These are phyloP conservation scores for Gouania willdenowi DNA, from an alignment of 2,797 vertebrate genomes.

Conservation along the genomic window DNA sequence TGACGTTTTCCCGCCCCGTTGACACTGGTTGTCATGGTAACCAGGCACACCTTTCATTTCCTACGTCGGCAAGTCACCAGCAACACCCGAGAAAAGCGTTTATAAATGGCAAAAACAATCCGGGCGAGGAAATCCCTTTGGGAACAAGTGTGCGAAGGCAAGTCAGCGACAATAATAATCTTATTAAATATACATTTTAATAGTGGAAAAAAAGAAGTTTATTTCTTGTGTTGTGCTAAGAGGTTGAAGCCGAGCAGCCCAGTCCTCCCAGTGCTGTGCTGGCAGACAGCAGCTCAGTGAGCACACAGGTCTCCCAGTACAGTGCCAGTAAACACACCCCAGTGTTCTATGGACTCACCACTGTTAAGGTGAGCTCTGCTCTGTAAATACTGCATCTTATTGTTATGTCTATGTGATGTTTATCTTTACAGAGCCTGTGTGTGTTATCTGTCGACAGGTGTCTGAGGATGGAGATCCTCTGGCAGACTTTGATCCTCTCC, in stretches of 20 bases:
- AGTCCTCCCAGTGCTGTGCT: slow-evolving; percentile 44
- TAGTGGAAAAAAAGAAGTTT: background rate
- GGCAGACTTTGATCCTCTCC: slow-evolving; percentile 20
- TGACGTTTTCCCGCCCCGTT: no score
- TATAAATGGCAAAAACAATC: slow-evolving; percentile 27
- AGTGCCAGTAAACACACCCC: slow-evolving; percentile 23
- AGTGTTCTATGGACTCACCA: slow-evolving; percentile 19
- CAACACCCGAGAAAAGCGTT: background rate
- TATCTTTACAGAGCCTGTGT: background rate
- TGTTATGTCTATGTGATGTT: background rate
- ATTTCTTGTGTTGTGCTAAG: slow-evolving; percentile 37
- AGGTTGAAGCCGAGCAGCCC: slow-evolving; percentile 72
- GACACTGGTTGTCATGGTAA: slow-evolving; percentile 25
- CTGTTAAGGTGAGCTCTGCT: slow-evolving; percentile 30
- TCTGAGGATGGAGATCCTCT: slow-evolving; percentile 32
- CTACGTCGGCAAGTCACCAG: background rate
- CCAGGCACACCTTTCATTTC: no score
- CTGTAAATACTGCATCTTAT: background rate
- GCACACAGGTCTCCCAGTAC: slow-evolving; percentile 31
- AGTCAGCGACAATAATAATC: background rate
- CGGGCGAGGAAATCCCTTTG: slow-evolving; percentile 51
- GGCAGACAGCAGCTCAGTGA: slow-evolving; percentile 34
- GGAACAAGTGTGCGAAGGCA: slow-evolving; percentile 72
- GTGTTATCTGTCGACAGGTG: slow-evolving; percentile 58
- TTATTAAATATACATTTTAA: background rate